Evolutionary conservation across 2,113 vertebrate species (phyloP), one percentile per base, ranked within the genome.

Genomic region (Saguinus imperator): DNA sequence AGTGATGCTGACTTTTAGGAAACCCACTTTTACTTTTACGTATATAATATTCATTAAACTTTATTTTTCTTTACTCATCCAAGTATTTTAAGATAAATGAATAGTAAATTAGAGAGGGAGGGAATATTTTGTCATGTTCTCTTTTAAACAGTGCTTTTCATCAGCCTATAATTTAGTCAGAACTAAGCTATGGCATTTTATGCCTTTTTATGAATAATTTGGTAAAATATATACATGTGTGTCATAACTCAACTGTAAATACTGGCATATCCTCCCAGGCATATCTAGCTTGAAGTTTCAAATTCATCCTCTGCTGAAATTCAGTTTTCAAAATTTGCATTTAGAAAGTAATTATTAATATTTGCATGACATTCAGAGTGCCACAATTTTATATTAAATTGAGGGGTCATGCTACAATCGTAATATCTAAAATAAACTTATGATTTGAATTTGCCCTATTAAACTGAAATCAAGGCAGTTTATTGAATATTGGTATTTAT

Each of bases 381-480:
- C 43, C 45, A 79, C 29, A 64, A 25, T 87, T 61, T 89, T 55
- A 40, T 82, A 87, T 73, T 76, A 89, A 37, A 90, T 84, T 75
- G 87, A 11, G 18, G 13, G 61, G 23, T 35, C 61, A 87, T 64
- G 81, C 48, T 84, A 93, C 84, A 87, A 84, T 91, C 94, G 6
- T 32, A 85, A 81, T 70, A 25, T 80, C 52, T 75, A 73, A 96
- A 86, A 85, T 93, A 90, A 97, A 94, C 92, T 82, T 89, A 70
- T 1, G 2, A 75, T 92, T 95, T 89, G 64, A 94, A 83, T 95
- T 57, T 89, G 3, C 8, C 50, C 66, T 89, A 29, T 43, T 94
- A 72, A 94, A 82, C 52, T 95, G 66, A 93, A 86, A 89, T 93
- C 35, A 92, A 76, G 61, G 29, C 40, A 52, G 48, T 80, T 89